Percentiles rank a stretch among this genome's conserved stretches.
Conservation (phyloP, 2,797 vertebrate genomes). For the Todus mexicanus region DNA sequence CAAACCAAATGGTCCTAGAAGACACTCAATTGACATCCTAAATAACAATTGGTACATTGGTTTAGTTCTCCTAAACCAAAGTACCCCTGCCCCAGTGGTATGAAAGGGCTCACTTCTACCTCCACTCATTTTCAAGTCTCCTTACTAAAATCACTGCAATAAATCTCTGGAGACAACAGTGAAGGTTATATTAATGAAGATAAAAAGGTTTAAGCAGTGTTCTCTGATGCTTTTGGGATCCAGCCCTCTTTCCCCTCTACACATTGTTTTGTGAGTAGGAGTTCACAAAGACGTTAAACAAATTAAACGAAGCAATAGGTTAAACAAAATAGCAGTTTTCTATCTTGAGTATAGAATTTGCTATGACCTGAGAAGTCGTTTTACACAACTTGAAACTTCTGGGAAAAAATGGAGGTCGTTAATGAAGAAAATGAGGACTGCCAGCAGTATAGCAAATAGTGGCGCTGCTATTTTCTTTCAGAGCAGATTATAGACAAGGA, state of each 20-base stretch:
- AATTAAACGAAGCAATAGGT: background rate
- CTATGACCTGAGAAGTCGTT: background rate
- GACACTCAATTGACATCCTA: background rate
- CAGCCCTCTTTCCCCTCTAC: background rate
- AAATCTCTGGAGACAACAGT: background rate
- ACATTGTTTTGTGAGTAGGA: background rate
- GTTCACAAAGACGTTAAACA: background rate
- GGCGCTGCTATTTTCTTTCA: background rate
- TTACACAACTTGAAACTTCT: background rate
- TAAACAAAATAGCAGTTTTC: background rate
- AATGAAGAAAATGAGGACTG: background rate
- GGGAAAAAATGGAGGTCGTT: background rate
- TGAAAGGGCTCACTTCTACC: background rate
- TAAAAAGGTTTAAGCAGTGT: background rate
- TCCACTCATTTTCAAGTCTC: background rate
- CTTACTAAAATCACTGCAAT: background rate
- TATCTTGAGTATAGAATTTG: background rate
- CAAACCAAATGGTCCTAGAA: constrained; percentile 11
- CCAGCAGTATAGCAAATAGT: background rate
- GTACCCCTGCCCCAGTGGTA: background rate
- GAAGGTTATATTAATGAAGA: background rate
- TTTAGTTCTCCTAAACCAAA: no score
- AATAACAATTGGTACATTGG: background rate
- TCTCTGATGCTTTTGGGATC: background rate
- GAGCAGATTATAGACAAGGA: constrained; percentile 37